Conservation (phyloP, 2,888 invertebrate genomes). For the Eristalis intricaria region DNA sequence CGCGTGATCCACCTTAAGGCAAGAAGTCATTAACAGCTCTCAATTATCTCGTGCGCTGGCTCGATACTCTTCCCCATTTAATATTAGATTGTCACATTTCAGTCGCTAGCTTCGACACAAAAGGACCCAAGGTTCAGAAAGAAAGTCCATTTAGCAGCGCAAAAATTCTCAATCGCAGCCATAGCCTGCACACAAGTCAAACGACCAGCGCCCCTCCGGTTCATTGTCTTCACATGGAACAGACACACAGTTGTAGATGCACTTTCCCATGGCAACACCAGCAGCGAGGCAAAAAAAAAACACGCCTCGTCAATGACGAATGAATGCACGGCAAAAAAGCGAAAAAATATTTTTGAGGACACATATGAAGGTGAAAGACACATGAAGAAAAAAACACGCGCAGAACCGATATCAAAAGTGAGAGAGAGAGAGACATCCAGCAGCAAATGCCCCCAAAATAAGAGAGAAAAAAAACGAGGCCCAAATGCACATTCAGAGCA, state of each 20-base stretch:
- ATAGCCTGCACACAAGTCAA: no score
- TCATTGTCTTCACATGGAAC: no score
- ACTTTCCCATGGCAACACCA: not conserved
- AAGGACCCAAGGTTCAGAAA: no score
- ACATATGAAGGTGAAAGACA: conserved; percentile 48
- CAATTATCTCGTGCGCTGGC: no score
- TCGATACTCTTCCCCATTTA: no score
- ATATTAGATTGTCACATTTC: no score
- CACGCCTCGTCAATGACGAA: conserved; percentile 6
- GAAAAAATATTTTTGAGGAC: conserved; percentile 19
- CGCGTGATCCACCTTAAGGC: no score
- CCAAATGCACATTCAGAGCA: conserved; percentile 48
- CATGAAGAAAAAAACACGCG: conserved; percentile 15
- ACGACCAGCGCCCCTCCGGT: no score
- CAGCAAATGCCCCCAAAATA: conserved; percentile 47
- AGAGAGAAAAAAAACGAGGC: conserved; percentile 1
- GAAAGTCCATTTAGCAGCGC: no score
- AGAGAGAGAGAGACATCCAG: conserved; percentile 31
- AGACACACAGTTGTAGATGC: not conserved
- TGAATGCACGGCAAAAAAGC: not conserved
- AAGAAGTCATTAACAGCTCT: no score
- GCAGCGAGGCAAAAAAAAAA: not conserved
- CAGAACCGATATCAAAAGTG: conserved; percentile 52
- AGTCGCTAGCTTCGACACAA: no score
- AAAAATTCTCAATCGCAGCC: no score